These are phyloP conservation scores for Lepidothrix coronata DNA, from an alignment of 2,113 vertebrate genomes.

Conservation along the genomic window DNA sequence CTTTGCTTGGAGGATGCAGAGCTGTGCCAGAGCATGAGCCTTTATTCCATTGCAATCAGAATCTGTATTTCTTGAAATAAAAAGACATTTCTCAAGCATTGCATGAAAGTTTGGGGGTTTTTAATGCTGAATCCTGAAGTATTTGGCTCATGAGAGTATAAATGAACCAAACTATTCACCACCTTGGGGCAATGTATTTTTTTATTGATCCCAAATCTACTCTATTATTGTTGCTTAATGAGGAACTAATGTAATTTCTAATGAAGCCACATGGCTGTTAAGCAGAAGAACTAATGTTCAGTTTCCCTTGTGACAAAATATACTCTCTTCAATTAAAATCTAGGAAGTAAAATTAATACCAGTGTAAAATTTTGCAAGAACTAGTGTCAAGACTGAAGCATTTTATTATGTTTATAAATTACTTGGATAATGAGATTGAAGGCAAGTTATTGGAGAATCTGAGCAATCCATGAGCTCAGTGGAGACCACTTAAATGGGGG, in stretches of 20 bases:
- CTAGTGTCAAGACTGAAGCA: conserved; percentile 27
- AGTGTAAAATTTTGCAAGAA: conserved; percentile 37
- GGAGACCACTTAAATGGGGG: background rate
- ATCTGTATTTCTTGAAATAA: background rate
- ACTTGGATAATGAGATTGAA: conserved; percentile 13
- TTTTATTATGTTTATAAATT: conserved; percentile 60
- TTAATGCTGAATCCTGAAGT: background rate
- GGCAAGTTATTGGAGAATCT: background rate
- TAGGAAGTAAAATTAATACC: conserved; percentile 66
- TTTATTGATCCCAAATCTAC: conserved; percentile 60
- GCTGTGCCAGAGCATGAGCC: background rate
- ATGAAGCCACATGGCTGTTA: conserved; percentile 62
- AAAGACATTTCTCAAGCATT: background rate
- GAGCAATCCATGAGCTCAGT: background rate
- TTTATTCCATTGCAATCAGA: background rate
- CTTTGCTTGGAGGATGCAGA: background rate
- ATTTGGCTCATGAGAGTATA: conserved; percentile 18
- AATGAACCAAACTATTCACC: conserved; percentile 52
- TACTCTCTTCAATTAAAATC: conserved; percentile 70
- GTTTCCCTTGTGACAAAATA: conserved; percentile 67
- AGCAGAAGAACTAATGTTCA: conserved; percentile 49
- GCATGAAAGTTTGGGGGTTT: background rate
- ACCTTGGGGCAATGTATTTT: conserved; percentile 51
- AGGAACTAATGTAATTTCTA: conserved; percentile 74
- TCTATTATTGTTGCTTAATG: conserved; percentile 73